Percentiles rank a stretch among this genome's conserved stretches.
Evolutionary conservation across 2,113 vertebrate species (phyloP).

Genomic region (Emberiza fucata): DNA sequence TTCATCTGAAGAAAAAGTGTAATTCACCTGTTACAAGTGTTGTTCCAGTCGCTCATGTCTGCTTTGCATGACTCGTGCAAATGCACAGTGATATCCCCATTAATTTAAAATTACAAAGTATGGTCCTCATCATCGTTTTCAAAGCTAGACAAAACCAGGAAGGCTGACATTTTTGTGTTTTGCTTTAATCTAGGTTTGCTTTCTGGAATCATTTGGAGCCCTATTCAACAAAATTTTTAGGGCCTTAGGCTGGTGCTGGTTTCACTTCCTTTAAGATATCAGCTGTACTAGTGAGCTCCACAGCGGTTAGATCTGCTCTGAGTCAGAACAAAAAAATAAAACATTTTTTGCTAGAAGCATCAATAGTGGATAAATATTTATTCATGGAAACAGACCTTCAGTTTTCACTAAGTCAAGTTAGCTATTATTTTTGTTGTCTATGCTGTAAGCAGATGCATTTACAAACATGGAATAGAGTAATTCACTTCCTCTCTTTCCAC

Average conservation of each 20-base stretch:
- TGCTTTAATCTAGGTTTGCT: neutral
- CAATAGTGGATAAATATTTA: neutral
- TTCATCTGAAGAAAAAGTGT: neutral
- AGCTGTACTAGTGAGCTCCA: neutral
- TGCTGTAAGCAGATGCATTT: neutral
- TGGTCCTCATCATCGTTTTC: rapidly evolving
- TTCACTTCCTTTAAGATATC: neutral
- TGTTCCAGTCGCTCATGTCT: neutral
- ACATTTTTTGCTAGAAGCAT: neutral
- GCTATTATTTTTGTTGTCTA: neutral
- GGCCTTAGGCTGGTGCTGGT: neutral
- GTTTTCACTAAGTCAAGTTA: neutral
- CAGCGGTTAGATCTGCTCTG: neutral
- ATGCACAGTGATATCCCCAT: neutral
- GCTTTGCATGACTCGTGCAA: neutral
- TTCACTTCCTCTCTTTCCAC: neutral
- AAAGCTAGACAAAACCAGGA: neutral
- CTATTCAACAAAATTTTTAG: neutral
- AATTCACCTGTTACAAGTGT: neutral
- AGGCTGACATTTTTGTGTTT: neutral
- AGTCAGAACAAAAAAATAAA: neutral
- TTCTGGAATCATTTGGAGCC: neutral
- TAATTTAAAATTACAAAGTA: neutral
- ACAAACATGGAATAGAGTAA: neutral
- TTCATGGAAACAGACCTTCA: neutral